A percentile compares a stretch with the other conserved stretches of the same genome.
These are phyloP conservation scores for Cololabis saira DNA, from an alignment of 2,113 vertebrate species.

Conservation along the genomic window DNA sequence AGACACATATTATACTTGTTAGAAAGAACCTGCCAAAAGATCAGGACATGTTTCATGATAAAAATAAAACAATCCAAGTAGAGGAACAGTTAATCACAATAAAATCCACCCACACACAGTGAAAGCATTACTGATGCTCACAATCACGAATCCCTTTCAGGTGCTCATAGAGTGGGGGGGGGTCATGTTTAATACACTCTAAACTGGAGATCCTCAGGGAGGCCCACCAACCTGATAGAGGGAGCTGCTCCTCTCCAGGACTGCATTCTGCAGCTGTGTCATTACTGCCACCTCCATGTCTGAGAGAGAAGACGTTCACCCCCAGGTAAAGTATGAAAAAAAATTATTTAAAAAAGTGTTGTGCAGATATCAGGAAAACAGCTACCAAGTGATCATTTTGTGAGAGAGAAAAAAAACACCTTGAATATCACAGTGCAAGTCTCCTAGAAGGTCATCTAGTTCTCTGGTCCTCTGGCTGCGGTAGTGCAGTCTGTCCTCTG, in stretches of 20 bases:
- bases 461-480: conserved; percentile 91
- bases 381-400: not conserved
- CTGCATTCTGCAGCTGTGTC: conserved; percentile 88
- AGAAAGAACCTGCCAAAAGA: conserved; percentile 14
- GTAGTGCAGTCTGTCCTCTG: conserved; percentile 92
- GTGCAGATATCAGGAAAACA: not conserved
- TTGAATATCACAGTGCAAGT: conserved; percentile 92
- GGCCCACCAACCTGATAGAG: conserved; percentile 77
- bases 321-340: not conserved
- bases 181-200: conserved; percentile 24
- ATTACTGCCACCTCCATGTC: conserved; percentile 94
- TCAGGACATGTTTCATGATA: conserved; percentile 12
- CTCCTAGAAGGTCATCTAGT: conserved; percentile 89
- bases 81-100: conserved; percentile 10
- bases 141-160: not conserved
- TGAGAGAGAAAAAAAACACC: conserved; percentile 60
- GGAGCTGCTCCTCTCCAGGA: conserved; percentile 86
- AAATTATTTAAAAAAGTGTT: not conserved
- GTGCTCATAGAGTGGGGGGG: conserved; percentile 16
- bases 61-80: conserved; percentile 11
- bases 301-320: conserved; percentile 47
- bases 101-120: conserved; percentile 25
- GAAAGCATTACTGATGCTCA: conserved; percentile 13
- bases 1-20: conserved; percentile 14
- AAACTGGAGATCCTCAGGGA: conserved; percentile 2